Conservation (phyloP, 2,888 invertebrate species). For the Tribolium freemani region DNA sequence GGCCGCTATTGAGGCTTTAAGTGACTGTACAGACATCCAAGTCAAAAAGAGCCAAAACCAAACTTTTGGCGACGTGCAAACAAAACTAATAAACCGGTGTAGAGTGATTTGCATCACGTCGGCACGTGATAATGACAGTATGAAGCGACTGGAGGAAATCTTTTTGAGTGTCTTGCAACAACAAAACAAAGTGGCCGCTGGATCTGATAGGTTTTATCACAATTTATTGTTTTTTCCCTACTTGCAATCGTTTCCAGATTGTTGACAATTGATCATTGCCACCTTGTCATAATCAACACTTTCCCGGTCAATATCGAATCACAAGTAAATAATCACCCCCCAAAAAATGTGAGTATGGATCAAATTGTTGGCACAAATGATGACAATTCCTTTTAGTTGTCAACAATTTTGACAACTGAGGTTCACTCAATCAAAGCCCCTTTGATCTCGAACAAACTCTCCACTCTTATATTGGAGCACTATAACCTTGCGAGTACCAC, state of each 20-base stretch:
- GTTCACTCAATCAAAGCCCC: constrained; percentile 86
- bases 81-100: constrained; percentile 73
- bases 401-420: constrained; percentile 81
- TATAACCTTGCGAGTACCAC: constrained; percentile 95
- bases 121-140: constrained; percentile 88
- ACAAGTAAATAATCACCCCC: constrained; percentile 80
- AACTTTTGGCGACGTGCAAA: constrained; percentile 66
- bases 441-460: constrained; percentile 80
- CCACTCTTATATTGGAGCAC: constrained; percentile 84
- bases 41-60: constrained; percentile 70
- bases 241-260: constrained; percentile 68
- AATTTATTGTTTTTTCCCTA: too few species aligned
- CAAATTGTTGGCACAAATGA: background rate
- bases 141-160: constrained; percentile 89
- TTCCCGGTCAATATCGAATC: constrained; percentile 86
- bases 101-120: constrained; percentile 93
- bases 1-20: constrained; percentile 87
- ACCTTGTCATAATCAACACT: constrained; percentile 91
- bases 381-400: constrained; percentile 70
- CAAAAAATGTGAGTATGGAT: constrained; percentile 74
- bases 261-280: constrained; percentile 87
- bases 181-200: constrained; percentile 81
- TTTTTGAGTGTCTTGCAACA: constrained; percentile 85
- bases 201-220: constrained; percentile 69
- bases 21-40: constrained; percentile 86